Evolutionary conservation across 2,797 vertebrate species (phyloP), one percentile per base, ranked within the genome.

Genomic region (Chromobotia macracanthus): DNA sequence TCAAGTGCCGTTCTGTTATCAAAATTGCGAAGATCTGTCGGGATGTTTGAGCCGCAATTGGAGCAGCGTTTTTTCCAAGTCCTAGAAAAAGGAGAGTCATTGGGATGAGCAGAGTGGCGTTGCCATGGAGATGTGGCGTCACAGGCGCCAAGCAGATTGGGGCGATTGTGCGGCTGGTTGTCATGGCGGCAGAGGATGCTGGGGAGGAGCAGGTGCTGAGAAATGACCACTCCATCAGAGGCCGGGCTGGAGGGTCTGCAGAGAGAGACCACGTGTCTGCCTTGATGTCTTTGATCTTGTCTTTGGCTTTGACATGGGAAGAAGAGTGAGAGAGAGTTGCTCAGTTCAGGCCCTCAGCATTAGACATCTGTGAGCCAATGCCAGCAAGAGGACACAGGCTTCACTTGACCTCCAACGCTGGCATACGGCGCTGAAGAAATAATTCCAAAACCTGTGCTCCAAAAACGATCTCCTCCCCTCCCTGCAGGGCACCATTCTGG

Each of bases 101-200:
- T 3, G 58, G 71, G 76, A 67, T 56, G 82, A 84, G 31, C 78
- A 75, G 84, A 89, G 89, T 87, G 87, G 87, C 87, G 92, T 94
- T 92, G 87, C 89, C 90, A 92, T 93, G 88, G 92, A 90, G 89
- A 94, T 85, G 19, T 83, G 82, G 84, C 87, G 80, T 92, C 90
- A 90, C 87, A 86, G 89, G 88, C 87, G 83, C 82, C 70, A 77
- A 87, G 90, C 89, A 87, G 89, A 92, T 91, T 90, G 87, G 88
- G 44, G 28, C 86, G 88, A 89, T 92, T 90, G 83, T 60, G 87
- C 81, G 67, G 53, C 74, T 80, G 77, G 80, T 84, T 71, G 79
- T 70, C 77, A 87, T 86, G 85, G 80, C 85, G 5, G 31, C 68
- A 48, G 69, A 77, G 56, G 72, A 74, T 80, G 58, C 75, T 55